Evolutionary conservation across 2,888 invertebrate genomes (phyloP), one percentile per base, ranked within the genome.

Genomic region (Dorcus parallelipipedus): DNA sequence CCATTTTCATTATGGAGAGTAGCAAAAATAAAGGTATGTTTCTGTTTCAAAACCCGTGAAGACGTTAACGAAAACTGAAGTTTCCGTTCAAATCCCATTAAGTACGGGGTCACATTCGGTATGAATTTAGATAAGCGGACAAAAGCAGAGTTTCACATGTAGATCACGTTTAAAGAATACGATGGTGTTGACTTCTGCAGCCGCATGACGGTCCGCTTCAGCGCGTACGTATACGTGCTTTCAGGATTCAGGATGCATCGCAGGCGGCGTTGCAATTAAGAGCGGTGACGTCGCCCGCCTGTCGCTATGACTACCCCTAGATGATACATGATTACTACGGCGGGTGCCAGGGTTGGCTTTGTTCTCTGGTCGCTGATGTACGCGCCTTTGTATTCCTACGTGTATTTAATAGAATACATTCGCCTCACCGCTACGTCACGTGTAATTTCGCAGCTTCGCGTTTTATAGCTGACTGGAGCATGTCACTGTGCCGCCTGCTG

Each of bases 311-410:
- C 45, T 38, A 45, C 38, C 53, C 43, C 38, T 33, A n/a, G 53
- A 53, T 53, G 53, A 53, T 53, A 53, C 53, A 53, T 53, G 53
- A 53, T 53, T 53, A 45, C 38, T 38, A 53, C 47, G 9, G 45
- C 53, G 53, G 38, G 47, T 20, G 20, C 53, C 47, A 53, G 45
- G 53, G 38, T 53, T 33, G n/a, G 53, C 53, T 53, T 53, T 53
- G 53, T 53, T 53, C 47, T 47, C 39, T 39, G 38, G 51, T 40
- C 39, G 51, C 17, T 14, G 53, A 45, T 43, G 53, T 53, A 53
- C 38, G 10, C 33, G 53, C 45, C 38, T 38, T 45, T 38, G 45
- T 45, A 45, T 45, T 45, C 45, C 45, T 20, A 23, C 45, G 23
- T 45, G 45, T 45, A 45, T 23, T 45, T 45, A 45, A 45, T 9